These are phyloP conservation scores for Acronicta aceris DNA, from an alignment of 2,888 invertebrate species.

Conservation along the genomic window DNA sequence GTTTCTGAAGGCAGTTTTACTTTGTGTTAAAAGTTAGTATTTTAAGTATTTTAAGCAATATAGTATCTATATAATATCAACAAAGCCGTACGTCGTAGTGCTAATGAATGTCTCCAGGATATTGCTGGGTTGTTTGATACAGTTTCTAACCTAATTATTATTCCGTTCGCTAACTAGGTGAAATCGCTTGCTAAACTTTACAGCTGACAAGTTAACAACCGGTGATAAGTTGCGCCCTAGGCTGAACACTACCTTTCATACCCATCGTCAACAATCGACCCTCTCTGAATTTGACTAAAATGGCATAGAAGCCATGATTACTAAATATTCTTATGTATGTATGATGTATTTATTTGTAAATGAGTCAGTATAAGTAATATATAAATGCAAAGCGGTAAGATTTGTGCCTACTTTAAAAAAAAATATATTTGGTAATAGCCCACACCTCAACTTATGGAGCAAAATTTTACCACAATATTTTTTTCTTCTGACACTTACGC, in stretches of 20 bases:
- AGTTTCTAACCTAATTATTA: conserved; percentile 47
- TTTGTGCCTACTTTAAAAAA: too few relatives aligned
- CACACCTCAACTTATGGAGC: too few relatives aligned
- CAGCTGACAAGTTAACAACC: conserved; percentile 31
- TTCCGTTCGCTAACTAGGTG: conserved; percentile 42
- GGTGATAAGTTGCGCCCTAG: conserved; percentile 20
- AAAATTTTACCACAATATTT: too few relatives aligned
- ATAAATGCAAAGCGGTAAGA: too few relatives aligned
- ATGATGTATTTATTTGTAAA: too few relatives aligned
- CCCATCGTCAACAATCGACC: background rate
- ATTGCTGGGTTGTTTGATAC: conserved; percentile 26
- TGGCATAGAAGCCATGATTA: background rate
- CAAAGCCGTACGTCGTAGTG: background rate
- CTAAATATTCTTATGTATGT: background rate
- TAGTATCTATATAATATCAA: conserved; percentile 6
- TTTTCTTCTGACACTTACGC: too few relatives aligned
- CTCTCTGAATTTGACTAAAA: background rate
- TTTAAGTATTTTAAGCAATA: too few relatives aligned
- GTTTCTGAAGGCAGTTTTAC: too few relatives aligned
- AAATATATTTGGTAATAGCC: too few relatives aligned
- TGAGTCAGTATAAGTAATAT: too few relatives aligned
- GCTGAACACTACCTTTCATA: conserved; percentile 8
- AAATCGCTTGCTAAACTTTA: conserved; percentile 39
- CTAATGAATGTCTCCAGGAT: conserved; percentile 17
- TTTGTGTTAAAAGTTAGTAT: too few relatives aligned